Evolutionary conservation across 2,888 invertebrate genomes (phyloP).

Genomic region (Autographa gamma): DNA sequence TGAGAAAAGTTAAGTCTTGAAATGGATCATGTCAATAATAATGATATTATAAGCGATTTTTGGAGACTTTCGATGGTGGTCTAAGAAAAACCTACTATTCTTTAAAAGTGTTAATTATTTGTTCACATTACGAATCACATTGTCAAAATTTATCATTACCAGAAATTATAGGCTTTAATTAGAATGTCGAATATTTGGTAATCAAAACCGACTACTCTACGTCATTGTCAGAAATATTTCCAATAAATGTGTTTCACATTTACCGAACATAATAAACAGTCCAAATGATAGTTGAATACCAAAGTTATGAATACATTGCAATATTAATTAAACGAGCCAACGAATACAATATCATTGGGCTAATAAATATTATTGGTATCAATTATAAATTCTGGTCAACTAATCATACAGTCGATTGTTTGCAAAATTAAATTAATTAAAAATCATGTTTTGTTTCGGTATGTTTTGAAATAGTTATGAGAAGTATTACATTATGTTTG

Average conservation of each 20-base stretch:
- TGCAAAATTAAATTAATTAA: background rate
- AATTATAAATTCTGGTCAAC: background rate
- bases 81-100: too few relatives aligned
- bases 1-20: too few relatives aligned
- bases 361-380: background rate
- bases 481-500: background rate
- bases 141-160: too few relatives aligned
- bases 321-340: background rate
- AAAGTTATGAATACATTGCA: constrained; percentile 1
- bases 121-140: too few relatives aligned
- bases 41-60: too few relatives aligned
- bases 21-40: too few relatives aligned
- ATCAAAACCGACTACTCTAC: too few relatives aligned
- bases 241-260: background rate
- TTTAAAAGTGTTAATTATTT: too few relatives aligned
- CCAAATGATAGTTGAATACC: background rate
- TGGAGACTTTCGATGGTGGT: too few relatives aligned
- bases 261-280: background rate
- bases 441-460: background rate
- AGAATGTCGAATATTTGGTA: too few relatives aligned
- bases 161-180: too few relatives aligned
- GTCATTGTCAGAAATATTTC: too few relatives aligned
- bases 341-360: background rate
- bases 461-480: background rate
- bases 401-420: background rate